phyloP scores from a whole-genome alignment of 2,888 invertebrate species.

The Euproctis similis region DNA sequence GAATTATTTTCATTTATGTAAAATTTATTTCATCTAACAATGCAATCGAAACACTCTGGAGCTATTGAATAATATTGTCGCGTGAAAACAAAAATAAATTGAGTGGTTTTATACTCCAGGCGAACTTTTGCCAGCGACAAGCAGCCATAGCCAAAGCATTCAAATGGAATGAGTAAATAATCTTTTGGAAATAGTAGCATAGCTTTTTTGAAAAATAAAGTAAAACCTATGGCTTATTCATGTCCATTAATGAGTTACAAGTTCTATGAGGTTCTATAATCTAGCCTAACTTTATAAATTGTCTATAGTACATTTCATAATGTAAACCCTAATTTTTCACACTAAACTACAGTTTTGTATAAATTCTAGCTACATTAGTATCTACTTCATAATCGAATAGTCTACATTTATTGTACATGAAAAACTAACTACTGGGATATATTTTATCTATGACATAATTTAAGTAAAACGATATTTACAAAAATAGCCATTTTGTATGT shows the following conservation, averaged over 20 bases:
- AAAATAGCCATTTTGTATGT: slow-evolving; percentile 67
- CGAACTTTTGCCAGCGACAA: slow-evolving; percentile 3
- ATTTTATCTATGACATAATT: slow-evolving; percentile 69
- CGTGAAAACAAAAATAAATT: too few relatives aligned
- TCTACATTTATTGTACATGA: slow-evolving; percentile 74
- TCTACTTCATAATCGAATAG: slow-evolving; percentile 59
- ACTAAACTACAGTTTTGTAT: slow-evolving; percentile 68
- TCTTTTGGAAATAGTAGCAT: slow-evolving; percentile 16
- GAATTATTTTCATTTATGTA: too few relatives aligned
- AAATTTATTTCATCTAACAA: too few relatives aligned
- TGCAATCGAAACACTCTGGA: too few relatives aligned
- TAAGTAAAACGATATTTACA: slow-evolving; percentile 73
- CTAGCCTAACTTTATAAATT: slow-evolving; percentile 49
- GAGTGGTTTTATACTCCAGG: too few relatives aligned
- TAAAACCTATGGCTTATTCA: slow-evolving; percentile 37
- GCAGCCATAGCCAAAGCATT: slow-evolving; percentile 21
- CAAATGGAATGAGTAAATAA: slow-evolving; percentile 11
- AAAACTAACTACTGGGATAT: slow-evolving; percentile 69
- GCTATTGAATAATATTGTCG: too few relatives aligned
- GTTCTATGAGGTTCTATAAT: slow-evolving; percentile 46
- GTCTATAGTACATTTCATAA: slow-evolving; percentile 60
- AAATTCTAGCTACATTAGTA: slow-evolving; percentile 65
- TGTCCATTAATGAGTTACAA: slow-evolving; percentile 36
- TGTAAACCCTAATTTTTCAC: slow-evolving; percentile 56
- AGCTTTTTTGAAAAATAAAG: slow-evolving; percentile 24